Evolutionary conservation across 2,888 invertebrate species (phyloP).

Genomic region (Pterobdella sp.): DNA sequence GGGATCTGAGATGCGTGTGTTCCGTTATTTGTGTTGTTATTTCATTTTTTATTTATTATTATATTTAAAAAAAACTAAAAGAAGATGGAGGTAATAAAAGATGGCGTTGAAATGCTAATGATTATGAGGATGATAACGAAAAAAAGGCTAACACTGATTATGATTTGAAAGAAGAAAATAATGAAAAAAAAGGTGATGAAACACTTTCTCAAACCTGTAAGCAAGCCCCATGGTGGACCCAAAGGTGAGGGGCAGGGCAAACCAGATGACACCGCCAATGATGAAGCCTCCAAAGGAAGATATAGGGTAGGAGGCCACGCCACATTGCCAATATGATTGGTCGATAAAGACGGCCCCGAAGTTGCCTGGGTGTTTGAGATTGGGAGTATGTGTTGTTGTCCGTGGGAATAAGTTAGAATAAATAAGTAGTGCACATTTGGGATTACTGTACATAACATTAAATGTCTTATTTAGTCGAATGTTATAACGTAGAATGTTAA

Average conservation of each 20-base stretch:
- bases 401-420: no score
- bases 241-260: conserved; percentile 50
- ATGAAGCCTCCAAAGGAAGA: conserved; percentile 50
- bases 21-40: no score
- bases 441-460: no score
- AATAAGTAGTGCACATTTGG: no score
- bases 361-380: conserved; percentile 46
- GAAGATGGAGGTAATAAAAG: no score
- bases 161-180: neutral
- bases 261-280: conserved; percentile 49
- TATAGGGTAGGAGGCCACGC: conserved; percentile 49
- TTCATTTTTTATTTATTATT: no score
- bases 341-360: conserved; percentile 52
- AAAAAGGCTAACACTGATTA: no score
- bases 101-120: neutral
- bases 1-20: no score
- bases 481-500: no score
- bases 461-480: no score
- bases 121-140: neutral
- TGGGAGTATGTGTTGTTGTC: no score
- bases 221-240: conserved; percentile 50
- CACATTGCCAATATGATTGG: conserved; percentile 52
- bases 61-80: no score
- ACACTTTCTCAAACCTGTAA: conserved; percentile 39
- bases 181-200: neutral